Conservation (phyloP, 2,797 vertebrate genomes). For the Podarcis lilfordi region DNA sequence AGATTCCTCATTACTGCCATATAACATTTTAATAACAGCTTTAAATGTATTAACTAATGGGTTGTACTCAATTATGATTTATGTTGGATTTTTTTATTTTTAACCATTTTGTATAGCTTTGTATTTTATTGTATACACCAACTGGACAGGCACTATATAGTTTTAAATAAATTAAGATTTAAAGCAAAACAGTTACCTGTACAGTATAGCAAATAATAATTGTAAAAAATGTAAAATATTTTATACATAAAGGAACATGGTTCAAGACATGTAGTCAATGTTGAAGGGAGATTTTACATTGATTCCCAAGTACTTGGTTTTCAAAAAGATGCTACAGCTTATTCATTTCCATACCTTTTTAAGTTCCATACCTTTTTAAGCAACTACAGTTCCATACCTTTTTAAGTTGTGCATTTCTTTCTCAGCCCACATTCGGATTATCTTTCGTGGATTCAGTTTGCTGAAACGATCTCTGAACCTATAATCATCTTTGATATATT, state of each 20-base stretch:
- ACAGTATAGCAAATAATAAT: neutral
- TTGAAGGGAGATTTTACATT: neutral
- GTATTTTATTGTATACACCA: too few species aligned
- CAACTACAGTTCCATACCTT: constrained; percentile 79
- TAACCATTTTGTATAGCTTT: too few species aligned
- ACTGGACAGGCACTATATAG: too few species aligned
- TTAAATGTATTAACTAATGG: neutral
- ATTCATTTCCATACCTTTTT: constrained; percentile 81
- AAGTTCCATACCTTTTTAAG: constrained; percentile 77
- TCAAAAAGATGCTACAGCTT: neutral
- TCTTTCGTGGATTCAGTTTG: constrained; percentile 95
- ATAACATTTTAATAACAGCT: neutral
- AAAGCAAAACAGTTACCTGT: neutral
- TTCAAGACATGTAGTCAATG: neutral
- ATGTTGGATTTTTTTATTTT: too few species aligned
- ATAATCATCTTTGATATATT: constrained; percentile 98
- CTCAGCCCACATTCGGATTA: constrained; percentile 98
- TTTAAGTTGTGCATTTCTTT: constrained; percentile 97
- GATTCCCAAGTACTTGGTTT: neutral
- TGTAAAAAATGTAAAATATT: neutral
- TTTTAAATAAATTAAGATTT: too few species aligned
- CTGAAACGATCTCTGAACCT: constrained; percentile 98
- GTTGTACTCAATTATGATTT: neutral
- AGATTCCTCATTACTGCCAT: neutral
- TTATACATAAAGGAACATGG: neutral